phyloP scores from a whole-genome alignment of 2,113 vertebrate genomes.

The Typhlomys cinereus region DNA sequence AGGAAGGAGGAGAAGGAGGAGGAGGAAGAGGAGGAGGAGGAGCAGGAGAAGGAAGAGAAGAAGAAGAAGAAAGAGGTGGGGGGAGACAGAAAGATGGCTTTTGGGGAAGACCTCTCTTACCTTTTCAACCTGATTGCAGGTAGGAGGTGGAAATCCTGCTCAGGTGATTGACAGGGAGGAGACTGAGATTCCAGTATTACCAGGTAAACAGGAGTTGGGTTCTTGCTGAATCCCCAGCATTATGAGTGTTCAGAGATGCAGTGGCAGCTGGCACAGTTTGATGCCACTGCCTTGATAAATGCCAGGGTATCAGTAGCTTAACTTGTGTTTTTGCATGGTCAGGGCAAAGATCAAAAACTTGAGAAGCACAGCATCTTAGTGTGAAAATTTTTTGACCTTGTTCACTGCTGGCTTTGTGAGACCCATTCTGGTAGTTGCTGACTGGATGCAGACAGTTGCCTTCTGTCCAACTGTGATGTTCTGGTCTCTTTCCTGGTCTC shows the following conservation, averaged over 20 bases:
- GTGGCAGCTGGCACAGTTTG: not conserved
- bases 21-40: no score
- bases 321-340: not conserved
- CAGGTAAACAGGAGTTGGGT: no score
- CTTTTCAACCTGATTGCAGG: no score
- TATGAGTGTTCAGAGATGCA: not conserved
- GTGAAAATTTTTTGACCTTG: slow-evolving; percentile 19
- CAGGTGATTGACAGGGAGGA: no score
- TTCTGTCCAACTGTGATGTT: not conserved
- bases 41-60: no score
- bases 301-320: not conserved
- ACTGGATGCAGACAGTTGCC: not conserved
- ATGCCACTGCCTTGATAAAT: not conserved
- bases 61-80: no score
- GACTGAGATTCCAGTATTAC: no score
- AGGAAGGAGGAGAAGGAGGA: no score
- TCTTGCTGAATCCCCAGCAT: no score
- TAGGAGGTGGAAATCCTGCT: no score
- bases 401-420: not conserved
- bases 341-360: not conserved
- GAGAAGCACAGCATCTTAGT: not conserved
- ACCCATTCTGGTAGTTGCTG: not conserved
- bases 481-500: not conserved
- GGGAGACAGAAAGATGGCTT: no score
- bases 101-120: no score